These are phyloP conservation scores for Scytalopus superciliaris DNA, from an alignment of 2,113 vertebrate species.

Conservation along the genomic window DNA sequence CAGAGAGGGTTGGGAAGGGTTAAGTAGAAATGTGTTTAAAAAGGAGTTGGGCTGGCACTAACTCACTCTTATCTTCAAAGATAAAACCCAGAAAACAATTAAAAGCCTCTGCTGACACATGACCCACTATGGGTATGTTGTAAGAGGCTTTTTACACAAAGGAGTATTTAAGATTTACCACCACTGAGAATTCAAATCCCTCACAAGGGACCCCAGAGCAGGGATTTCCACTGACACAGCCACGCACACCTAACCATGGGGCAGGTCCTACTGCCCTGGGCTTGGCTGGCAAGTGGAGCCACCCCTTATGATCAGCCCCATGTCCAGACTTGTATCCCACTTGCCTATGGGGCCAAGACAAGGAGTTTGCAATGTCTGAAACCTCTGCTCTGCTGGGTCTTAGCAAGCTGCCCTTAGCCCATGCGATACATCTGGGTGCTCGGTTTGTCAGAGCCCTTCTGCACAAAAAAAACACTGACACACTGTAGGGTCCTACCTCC, in stretches of 20 bases:
- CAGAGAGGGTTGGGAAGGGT: neutral
- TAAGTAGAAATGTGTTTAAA: neutral
- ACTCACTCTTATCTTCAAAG: conserved; percentile 24
- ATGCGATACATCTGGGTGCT: fast-evolving
- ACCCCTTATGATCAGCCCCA: neutral
- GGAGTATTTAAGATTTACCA: neutral
- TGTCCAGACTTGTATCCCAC: neutral
- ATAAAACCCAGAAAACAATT: neutral
- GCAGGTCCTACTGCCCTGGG: neutral
- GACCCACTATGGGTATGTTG: neutral
- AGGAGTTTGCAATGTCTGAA: neutral
- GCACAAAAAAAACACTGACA: neutral
- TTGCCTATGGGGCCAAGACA: neutral
- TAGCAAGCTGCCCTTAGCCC: neutral
- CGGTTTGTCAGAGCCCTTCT: neutral
- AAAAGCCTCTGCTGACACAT: conserved; percentile 4
- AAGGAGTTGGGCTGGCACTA: neutral
- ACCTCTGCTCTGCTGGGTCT: neutral
- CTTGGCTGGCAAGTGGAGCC: neutral
- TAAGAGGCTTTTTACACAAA: conserved; percentile 15
- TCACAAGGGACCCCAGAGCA: neutral
- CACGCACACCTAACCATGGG: fast-evolving
- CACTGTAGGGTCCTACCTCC: neutral
- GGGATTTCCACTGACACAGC: neutral
- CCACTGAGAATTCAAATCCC: neutral